phyloP scores from a whole-genome alignment of 2,888 invertebrate species.

The Himalopsyche tibetana region DNA sequence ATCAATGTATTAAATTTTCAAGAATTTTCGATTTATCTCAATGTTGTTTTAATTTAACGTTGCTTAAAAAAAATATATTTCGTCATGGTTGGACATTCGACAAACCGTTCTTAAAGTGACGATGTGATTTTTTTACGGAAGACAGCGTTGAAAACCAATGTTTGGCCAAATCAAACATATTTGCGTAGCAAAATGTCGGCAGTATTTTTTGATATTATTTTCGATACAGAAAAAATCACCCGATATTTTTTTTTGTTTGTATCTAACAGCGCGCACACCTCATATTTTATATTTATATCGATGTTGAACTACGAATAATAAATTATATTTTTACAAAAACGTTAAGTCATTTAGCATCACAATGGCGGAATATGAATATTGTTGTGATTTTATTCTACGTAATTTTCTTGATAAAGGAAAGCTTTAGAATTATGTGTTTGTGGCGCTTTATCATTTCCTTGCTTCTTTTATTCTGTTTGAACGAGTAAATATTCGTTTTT shows the following conservation, averaged over 20 bases:
- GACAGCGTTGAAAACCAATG: neutral
- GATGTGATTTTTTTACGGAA: too few relatives aligned
- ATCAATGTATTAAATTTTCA: too few relatives aligned
- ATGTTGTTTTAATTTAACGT: too few relatives aligned
- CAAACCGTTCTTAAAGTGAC: neutral
- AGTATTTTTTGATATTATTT: neutral
- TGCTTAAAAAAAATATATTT: neutral
- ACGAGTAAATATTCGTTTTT: neutral
- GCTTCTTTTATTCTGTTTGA: neutral
- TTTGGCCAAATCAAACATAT: neutral
- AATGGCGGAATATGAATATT: neutral
- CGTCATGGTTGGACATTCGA: neutral
- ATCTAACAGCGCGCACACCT: neutral
- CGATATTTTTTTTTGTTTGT: neutral
- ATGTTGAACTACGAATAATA: neutral
- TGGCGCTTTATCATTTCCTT: neutral
- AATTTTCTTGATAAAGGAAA: slow-evolving; percentile 12
- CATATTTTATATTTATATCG: neutral
- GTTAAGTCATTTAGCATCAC: neutral
- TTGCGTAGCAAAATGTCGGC: neutral
- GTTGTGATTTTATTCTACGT: neutral
- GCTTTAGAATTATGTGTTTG: neutral
- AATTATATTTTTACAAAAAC: neutral
- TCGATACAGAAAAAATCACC: neutral
- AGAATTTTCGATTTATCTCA: too few relatives aligned